Evolutionary conservation across 2,113 vertebrate species (phyloP).

Genomic region (Cyanoramphus novaezelandiae): DNA sequence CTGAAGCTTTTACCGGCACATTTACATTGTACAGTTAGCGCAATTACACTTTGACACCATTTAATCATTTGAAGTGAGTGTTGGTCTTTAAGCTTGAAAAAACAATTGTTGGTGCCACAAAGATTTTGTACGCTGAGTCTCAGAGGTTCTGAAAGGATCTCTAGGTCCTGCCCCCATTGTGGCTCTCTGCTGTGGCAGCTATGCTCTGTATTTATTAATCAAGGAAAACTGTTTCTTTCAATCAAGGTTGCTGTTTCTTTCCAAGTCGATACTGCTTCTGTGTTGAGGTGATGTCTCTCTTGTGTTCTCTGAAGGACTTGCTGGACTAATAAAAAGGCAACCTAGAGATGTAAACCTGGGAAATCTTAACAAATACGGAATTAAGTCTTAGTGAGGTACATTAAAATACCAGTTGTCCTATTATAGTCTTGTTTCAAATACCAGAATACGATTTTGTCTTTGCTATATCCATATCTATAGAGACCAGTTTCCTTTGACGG

Average conservation of each 20-base stretch:
- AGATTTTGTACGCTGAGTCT: not conserved
- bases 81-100: not conserved
- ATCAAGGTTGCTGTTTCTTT: not conserved
- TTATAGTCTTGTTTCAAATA: not conserved
- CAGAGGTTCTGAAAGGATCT: not conserved
- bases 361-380: not conserved
- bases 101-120: rapidly evolving
- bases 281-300: not conserved
- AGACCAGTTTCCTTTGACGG: not conserved
- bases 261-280: not conserved
- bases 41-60: not conserved
- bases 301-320: not conserved
- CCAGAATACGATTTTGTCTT: not conserved
- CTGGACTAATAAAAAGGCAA: not conserved
- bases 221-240: not conserved
- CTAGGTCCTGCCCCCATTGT: not conserved
- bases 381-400: not conserved
- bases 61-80: not conserved
- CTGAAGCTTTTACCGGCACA: not conserved
- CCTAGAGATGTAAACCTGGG: not conserved
- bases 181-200: not conserved
- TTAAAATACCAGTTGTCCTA: not conserved
- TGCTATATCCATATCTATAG: not conserved
- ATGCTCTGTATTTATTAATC: not conserved
- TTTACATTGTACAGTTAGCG: not conserved